Evolutionary conservation across 2,113 vertebrate genomes (phyloP).

Genomic region (Cichladusa arquata): DNA sequence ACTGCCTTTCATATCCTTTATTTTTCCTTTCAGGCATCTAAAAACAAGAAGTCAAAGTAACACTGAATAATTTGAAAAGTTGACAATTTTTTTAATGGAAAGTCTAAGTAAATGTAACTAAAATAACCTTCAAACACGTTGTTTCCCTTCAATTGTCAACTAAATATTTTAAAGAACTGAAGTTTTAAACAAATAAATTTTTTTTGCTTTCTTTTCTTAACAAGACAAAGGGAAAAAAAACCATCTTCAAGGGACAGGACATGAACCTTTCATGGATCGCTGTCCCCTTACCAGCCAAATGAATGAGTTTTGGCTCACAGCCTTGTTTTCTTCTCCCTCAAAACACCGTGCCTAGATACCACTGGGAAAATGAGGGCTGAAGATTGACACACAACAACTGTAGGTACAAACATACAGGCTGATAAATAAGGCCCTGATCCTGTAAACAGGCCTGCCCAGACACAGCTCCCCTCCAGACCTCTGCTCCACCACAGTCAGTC

Average conservation of each 20-base stretch:
- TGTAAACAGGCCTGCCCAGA: neutral
- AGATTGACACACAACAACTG: slow-evolving; percentile 21
- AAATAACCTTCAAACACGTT: slow-evolving; percentile 33
- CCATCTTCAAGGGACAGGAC: neutral
- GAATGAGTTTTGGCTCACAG: neutral
- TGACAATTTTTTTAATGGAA: slow-evolving; percentile 23
- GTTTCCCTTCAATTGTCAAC: slow-evolving; percentile 34
- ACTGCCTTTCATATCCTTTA: slow-evolving; percentile 63
- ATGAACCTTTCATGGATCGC: neutral
- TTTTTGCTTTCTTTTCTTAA: neutral
- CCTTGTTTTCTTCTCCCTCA: neutral
- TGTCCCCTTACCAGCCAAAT: neutral
- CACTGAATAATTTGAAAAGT: slow-evolving; percentile 60
- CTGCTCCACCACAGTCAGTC: neutral
- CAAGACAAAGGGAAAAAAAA: neutral
- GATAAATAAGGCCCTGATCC: neutral
- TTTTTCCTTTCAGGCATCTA: slow-evolving; percentile 61
- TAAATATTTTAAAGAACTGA: slow-evolving; percentile 36
- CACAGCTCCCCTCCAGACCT: neutral
- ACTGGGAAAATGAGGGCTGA: neutral
- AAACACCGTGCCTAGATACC: neutral
- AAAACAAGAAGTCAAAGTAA: slow-evolving; percentile 61
- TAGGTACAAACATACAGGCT: neutral
- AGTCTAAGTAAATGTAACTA: slow-evolving; percentile 59
- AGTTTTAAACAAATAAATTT: neutral